Evolutionary conservation across 2,113 vertebrate genomes (phyloP).

Genomic region (Meles meles): DNA sequence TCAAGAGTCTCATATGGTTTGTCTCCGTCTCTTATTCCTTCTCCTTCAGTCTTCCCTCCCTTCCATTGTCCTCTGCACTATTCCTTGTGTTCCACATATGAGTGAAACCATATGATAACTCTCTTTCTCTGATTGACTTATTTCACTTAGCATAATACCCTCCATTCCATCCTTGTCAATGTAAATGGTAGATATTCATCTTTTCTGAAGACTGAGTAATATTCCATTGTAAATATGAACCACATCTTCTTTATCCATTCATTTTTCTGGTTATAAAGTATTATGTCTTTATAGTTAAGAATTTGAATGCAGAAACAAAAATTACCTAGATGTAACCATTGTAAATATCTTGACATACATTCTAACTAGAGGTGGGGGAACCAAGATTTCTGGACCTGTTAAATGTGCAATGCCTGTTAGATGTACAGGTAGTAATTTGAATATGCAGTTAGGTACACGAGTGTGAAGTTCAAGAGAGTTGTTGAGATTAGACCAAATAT

Average conservation of each 20-base stretch:
- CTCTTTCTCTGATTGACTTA: neutral
- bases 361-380: neutral
- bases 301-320: constrained; percentile 12
- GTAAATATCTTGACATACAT: neutral
- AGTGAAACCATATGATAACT: neutral
- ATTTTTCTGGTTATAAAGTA: constrained; percentile 30
- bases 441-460: neutral
- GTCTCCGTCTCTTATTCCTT: neutral
- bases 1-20: neutral
- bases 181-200: neutral
- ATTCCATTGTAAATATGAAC: neutral
- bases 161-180: neutral
- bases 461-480: neutral
- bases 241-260: neutral
- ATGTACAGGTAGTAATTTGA: neutral
- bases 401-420: neutral
- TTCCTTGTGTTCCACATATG: neutral
- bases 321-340: neutral
- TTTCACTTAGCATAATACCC: neutral
- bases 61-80: neutral
- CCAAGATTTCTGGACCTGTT: neutral
- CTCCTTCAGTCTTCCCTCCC: neutral
- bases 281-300: neutral
- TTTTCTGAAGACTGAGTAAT: neutral
- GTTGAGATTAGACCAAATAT: neutral